Evolutionary conservation across 2,888 invertebrate species (phyloP), one percentile per base, ranked within the genome.

Genomic region (Disparrhopalites patrizii): DNA sequence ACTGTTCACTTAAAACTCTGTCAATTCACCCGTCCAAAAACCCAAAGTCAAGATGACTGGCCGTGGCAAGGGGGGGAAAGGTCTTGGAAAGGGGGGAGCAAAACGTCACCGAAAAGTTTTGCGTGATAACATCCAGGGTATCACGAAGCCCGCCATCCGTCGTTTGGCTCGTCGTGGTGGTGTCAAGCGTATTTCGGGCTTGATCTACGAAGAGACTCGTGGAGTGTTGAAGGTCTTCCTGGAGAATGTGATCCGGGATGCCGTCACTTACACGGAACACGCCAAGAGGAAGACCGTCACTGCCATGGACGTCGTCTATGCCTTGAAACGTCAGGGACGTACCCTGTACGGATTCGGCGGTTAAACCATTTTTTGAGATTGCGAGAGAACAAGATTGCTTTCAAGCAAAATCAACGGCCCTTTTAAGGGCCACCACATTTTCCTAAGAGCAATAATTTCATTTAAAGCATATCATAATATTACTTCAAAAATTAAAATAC

Each of bases 231-330:
- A 90, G 76, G 86, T 89, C 0, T 93, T 92, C 78, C 82, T 92
- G 67, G 90, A 90, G 78, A 90, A 89, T 78, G 89, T 91, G 36
- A 89, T 91, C 75, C 83, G 88, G 51, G 90, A 90, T 77, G 89
- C 90, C 15, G 90, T 90, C 58, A 90, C 89, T 3, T 91, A 90
- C 79, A 91, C 90, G 0, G 90, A 56, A 15, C 56, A 56, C 20
- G 30, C 56, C 10, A 56, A 36, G 36, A 33, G 56, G 73, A 92
- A 92, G 81, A 92, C 90, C 0, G 90, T 91, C 47, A 91, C 90
- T 0, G 90, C 90, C 15, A 90, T 91, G 90, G 90, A 91, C 75
- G 88, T 92, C 7, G 90, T 91, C 50, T 92, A 91, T 77, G 89
- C 90, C 15, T 79, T 91, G 77, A 90, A 91, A 78, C 82, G 90